Evolutionary conservation across 2,888 invertebrate genomes (phyloP).

Genomic region (Sphinx pinastri): DNA sequence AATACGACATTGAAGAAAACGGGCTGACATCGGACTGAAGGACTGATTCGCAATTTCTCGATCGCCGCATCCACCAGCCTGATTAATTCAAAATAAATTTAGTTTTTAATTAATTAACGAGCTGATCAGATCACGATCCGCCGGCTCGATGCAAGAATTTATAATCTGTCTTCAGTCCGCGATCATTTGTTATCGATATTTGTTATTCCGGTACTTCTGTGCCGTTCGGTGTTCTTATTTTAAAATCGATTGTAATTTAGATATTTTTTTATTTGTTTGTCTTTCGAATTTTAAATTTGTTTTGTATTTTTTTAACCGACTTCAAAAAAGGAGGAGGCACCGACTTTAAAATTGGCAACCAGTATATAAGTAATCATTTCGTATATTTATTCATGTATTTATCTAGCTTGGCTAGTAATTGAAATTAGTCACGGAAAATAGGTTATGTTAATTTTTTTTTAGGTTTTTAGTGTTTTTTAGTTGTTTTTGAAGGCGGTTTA

Average conservation of each 20-base stretch:
- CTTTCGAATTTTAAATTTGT: background rate
- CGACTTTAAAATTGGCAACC: no score
- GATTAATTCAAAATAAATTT: slow-evolving; percentile 28
- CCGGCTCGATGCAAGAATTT: slow-evolving; percentile 19
- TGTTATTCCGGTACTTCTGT: slow-evolving; percentile 20
- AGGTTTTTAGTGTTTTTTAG: no score
- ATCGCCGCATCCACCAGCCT: background rate
- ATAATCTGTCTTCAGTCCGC: slow-evolving; percentile 18
- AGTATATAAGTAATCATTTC: no score
- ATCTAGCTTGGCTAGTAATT: no score
- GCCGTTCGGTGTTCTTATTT: background rate
- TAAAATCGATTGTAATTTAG: background rate
- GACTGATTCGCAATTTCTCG: background rate
- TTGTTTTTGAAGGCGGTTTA: no score
- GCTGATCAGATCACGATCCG: slow-evolving; percentile 24
- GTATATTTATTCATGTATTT: no score
- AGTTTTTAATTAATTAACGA: slow-evolving; percentile 30
- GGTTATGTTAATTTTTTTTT: no score
- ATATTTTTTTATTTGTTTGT: background rate
- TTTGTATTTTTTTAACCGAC: no score
- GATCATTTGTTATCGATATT: slow-evolving; percentile 27
- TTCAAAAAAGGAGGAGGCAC: no score
- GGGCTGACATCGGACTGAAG: background rate
- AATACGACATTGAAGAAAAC: background rate
- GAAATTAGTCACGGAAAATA: no score